These are phyloP conservation scores for Myanophis thanlyinensis DNA, from an alignment of 2,113 vertebrate species.

Conservation along the genomic window DNA sequence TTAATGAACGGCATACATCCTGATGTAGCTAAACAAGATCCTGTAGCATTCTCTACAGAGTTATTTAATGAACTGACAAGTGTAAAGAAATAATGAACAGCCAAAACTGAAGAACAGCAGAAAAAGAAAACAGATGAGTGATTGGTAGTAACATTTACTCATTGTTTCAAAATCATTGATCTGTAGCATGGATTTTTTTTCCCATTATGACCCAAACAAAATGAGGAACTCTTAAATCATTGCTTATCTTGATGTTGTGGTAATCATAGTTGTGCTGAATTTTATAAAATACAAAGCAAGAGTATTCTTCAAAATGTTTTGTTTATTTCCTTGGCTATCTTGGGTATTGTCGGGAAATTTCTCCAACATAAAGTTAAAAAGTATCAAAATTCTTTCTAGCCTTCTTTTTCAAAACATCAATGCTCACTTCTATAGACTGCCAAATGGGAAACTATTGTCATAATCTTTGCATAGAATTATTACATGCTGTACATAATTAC, in stretches of 20 bases:
- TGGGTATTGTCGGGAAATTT: neutral
- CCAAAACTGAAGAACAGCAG: neutral
- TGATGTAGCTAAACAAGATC: neutral
- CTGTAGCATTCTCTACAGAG: neutral
- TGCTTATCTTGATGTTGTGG: neutral
- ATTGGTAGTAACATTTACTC: neutral
- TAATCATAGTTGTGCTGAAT: neutral
- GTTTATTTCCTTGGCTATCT: neutral
- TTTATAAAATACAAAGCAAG: neutral
- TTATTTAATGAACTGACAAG: neutral
- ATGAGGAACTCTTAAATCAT: neutral
- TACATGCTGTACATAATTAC: neutral
- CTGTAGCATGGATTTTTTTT: neutral
- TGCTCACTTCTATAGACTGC: neutral
- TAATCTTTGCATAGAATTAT: neutral
- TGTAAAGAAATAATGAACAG: neutral
- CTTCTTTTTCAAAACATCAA: neutral
- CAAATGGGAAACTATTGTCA: neutral
- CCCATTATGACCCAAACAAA: neutral
- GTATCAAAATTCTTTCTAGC: neutral
- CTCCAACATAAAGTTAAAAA: neutral
- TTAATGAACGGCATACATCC: neutral
- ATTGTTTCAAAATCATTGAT: neutral
- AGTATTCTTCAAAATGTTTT: neutral
- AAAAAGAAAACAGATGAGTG: neutral